Evolutionary conservation across 2,888 invertebrate species (phyloP).

Genomic region (Sicus ferrugineus): DNA sequence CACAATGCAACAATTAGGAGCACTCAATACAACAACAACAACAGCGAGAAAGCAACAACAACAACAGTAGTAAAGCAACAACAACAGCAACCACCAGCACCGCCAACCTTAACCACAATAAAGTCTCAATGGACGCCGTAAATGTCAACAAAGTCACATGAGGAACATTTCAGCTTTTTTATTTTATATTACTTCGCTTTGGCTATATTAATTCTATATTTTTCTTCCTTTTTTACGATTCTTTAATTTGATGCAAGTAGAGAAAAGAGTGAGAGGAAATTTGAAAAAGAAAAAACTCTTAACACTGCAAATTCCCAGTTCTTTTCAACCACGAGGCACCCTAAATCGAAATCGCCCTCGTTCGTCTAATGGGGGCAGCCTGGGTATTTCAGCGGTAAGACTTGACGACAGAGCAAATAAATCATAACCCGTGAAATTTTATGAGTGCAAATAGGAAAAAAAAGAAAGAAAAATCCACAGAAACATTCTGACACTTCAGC

Average conservation of each 20-base stretch:
- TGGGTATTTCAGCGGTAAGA: not conserved
- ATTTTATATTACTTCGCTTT: conserved; percentile 34
- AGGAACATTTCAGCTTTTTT: conserved; percentile 17
- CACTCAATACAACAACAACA: not conserved
- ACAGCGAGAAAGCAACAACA: conserved; percentile 21
- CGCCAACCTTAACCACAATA: too few species aligned
- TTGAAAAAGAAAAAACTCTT: not conserved
- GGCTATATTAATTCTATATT: not conserved
- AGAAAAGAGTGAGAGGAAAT: not conserved
- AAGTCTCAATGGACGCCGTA: conserved; percentile 3
- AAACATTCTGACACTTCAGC: conserved; percentile 39
- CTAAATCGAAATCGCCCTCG: too few species aligned
- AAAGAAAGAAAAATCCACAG: not conserved
- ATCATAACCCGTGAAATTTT: conserved; percentile 28
- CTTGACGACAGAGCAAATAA: conserved; percentile 13
- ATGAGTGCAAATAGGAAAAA: not conserved
- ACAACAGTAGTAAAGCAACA: conserved; percentile 21
- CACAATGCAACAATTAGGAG: not conserved
- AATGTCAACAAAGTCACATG: conserved; percentile 17
- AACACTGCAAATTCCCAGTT: too few species aligned
- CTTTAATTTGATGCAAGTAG: not conserved
- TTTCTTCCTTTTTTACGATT: not conserved
- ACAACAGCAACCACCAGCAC: conserved; percentile 25
- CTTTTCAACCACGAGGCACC: too few species aligned
- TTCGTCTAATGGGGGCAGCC: too few species aligned